Evolutionary conservation across 2,888 invertebrate species (phyloP).

Genomic region (Sphaerophoria taeniata): DNA sequence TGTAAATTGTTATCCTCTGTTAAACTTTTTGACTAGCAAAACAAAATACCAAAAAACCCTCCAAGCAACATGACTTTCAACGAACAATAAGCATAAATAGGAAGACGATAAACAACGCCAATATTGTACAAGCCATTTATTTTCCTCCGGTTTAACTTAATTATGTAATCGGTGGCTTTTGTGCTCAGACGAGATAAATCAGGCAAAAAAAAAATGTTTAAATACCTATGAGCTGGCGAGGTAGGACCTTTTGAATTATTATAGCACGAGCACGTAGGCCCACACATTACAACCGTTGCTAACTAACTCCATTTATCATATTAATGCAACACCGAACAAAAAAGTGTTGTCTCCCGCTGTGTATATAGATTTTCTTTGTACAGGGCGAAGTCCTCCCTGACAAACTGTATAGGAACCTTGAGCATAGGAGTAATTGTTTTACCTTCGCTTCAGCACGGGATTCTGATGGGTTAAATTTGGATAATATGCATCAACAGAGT

Average conservation of each 20-base stretch:
- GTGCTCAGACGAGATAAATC: slow-evolving; percentile 48
- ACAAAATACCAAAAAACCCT: neutral
- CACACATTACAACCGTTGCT: neutral
- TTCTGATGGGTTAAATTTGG: too few species aligned
- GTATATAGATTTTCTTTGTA: neutral
- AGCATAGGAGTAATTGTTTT: slow-evolving; percentile 60
- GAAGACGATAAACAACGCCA: slow-evolving; percentile 16
- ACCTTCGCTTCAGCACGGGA: slow-evolving; percentile 30
- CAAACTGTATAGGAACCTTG: slow-evolving; percentile 43
- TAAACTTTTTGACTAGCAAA: slow-evolving; percentile 16
- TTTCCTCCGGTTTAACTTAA: slow-evolving; percentile 52
- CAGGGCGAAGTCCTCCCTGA: slow-evolving; percentile 6
- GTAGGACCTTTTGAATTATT: slow-evolving; percentile 55
- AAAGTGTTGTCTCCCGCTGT: too few species aligned
- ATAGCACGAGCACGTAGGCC: too few species aligned
- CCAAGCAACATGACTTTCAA: neutral
- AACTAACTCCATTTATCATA: slow-evolving; percentile 61
- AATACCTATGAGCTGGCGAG: slow-evolving; percentile 50
- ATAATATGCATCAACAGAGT: too few species aligned
- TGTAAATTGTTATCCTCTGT: slow-evolving; percentile 49
- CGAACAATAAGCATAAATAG: neutral
- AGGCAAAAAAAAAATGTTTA: slow-evolving; percentile 59
- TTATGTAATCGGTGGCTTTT: slow-evolving; percentile 57
- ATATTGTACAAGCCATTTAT: slow-evolving; percentile 46
- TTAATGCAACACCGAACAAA: slow-evolving; percentile 42